Evolutionary conservation across 2,888 invertebrate species (phyloP).

Genomic region (Ptilodon capucinus): DNA sequence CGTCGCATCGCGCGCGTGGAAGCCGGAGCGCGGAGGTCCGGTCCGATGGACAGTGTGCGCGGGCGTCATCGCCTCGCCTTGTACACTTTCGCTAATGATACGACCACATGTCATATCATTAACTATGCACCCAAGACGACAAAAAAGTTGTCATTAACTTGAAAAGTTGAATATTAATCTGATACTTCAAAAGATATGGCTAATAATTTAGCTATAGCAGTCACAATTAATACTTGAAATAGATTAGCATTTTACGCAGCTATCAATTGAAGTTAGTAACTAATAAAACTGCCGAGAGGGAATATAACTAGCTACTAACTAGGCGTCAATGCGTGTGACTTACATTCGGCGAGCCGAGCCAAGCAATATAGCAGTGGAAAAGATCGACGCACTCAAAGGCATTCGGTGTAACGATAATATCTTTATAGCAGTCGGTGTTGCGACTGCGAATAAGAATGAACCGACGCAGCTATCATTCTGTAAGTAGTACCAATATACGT

Average conservation of each 20-base stretch:
- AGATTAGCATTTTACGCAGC: neutral
- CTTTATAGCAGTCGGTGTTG: constrained; percentile 47
- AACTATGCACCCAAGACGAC: neutral
- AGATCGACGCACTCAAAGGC: constrained; percentile 52
- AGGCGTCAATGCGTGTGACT: neutral
- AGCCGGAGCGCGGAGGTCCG: constrained; percentile 28
- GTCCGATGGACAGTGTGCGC: constrained; percentile 19
- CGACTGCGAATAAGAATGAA: constrained; percentile 50
- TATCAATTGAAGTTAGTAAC: neutral
- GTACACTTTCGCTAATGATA: constrained; percentile 61
- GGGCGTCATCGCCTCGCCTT: constrained; percentile 28
- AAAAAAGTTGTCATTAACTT: neutral
- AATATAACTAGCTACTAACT: constrained; percentile 8
- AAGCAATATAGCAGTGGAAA: constrained; percentile 37
- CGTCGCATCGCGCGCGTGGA: constrained; percentile 4
- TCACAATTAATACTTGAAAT: neutral
- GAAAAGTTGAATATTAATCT: neutral
- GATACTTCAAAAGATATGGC: neutral
- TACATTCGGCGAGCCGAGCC: constrained; percentile 16
- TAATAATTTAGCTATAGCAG: neutral
- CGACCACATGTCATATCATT: constrained; percentile 28
- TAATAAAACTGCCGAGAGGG: neutral
- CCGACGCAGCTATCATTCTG: constrained; percentile 31
- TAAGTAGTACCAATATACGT: constrained; percentile 20
- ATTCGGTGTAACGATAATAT: constrained; percentile 54